Base-by-base conservation (phyloP, 2,888 invertebrate genomes). In the Parascotia fuliginaria region DNA sequence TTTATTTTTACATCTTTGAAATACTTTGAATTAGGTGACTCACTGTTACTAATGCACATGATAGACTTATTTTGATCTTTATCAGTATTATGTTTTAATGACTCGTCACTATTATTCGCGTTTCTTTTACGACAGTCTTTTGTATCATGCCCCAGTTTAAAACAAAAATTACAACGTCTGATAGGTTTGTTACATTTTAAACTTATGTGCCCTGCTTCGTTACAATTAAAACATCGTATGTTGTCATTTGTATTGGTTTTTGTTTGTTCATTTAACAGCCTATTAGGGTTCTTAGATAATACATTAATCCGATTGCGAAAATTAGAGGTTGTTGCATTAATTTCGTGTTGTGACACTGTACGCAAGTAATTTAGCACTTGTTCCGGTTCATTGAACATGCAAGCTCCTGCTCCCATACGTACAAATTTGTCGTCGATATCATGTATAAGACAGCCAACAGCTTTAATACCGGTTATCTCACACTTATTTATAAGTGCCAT, bases 401-500 rank as follows among this genome's bases (percentile, higher is more conserved):
- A 19, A 19, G 19, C 33, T 13, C 33, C 33, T 14, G 33, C 33
- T 33, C 33, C 33, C 33, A 33, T 33, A 4, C 33, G 14, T 15
- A 33, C 33, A 33, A 33, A 33, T 14, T 33, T 33, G 14, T 33
- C 33, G 12, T 33, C 33, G 5, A 19, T 19, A 19, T 5, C 19
- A 19, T 19, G 37, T 22, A 37, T 24, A n/a, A 37, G 37, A 22
- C 37, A 37, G 11, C 37, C 37, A 11, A 37, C 37, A 1, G 37
- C 37, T 16, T 37, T 37, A 24, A 9, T 22, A 4, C 22, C 37
- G 1, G 37, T 22, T 11, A 37, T 37, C 11, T 37, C 22, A 6
- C 37, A 37, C 24, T 37, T 37, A 13, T 37, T 37, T 37, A 37
- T 37, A 3, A 37, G 13, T 12, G 37, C 37, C 22, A 37, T 37